Percentiles rank a stretch among this genome's conserved stretches.
These are phyloP conservation scores for Eretmochelys imbricata DNA, from an alignment of 2,113 vertebrate species.

Conservation along the genomic window DNA sequence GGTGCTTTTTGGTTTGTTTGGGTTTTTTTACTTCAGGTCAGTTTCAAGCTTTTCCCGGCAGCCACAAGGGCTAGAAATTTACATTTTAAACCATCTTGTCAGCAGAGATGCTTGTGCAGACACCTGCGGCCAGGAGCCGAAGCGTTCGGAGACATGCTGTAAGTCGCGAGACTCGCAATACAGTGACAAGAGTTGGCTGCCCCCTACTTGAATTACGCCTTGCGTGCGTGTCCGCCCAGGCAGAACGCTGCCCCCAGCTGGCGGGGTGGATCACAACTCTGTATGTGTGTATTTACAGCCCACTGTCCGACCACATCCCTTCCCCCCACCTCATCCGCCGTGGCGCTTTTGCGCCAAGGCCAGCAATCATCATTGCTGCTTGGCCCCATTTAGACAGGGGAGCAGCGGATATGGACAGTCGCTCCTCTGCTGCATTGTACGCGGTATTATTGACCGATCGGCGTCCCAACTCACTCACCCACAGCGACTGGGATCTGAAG, in stretches of 20 bases:
- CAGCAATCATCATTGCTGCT: accelerated
- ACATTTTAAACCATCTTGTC: not conserved
- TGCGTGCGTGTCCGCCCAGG: too few species aligned
- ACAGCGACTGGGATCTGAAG: too few species aligned
- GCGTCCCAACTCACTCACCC: too few species aligned
- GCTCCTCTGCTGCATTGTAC: too few species aligned
- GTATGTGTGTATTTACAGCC: not conserved
- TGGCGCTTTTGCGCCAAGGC: too few species aligned
- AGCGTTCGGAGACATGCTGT: not conserved
- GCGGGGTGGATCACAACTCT: not conserved
- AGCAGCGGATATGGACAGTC: too few species aligned
- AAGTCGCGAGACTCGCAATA: not conserved
- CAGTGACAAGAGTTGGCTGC: not conserved
- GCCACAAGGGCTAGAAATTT: not conserved
- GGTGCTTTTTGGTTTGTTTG: too few species aligned
- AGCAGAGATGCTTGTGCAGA: not conserved
- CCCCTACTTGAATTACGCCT: not conserved
- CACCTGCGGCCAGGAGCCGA: not conserved
- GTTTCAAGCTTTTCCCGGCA: not conserved
- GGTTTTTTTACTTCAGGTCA: not conserved
- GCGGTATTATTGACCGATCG: too few species aligned
- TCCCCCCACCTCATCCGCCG: not conserved
- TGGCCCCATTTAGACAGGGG: not conserved
- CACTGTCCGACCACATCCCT: not conserved
- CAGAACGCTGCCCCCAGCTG: not conserved